Evolutionary conservation across 2,888 invertebrate genomes (phyloP), one percentile per base, ranked within the genome.

Genomic region (Physocephala rufipes): DNA sequence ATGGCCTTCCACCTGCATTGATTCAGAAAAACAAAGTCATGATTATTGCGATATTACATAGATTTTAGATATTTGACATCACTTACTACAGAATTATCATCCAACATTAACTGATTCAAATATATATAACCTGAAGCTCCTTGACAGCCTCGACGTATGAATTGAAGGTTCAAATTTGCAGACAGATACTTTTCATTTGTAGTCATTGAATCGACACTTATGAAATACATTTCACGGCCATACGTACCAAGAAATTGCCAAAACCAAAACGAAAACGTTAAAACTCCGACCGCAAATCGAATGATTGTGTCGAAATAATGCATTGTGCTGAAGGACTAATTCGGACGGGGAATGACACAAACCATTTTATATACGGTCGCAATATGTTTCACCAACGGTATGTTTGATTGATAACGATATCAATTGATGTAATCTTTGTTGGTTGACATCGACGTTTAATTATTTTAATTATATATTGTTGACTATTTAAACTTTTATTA

Each of bases 61-160:
- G 7, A 15, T n/a, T n/a, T 49, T 49, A 7, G 7, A 49, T 9
- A 2, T 5, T 1, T 36, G 36, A 2, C 24, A 24, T 24, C 21
- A 55, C 53, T 55, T 21, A 55, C 53, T 21, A 13, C 24, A 2
- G 19, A 5, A 21, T 55, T 12, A 9, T 55, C 53, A 55, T 55
- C 53, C 4, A 55, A 55, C 9, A 55, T 21, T 9, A 21, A 12
- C 19, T 55, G 19, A 55, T 55, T 19, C 9, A n/a, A 1, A 2
- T 55, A 55, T 0, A 55, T 9, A 55, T 55, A 55, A 12, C 53
- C 53, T 24, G 53, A 9, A 9, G 24, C 3, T 12, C 53, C 53
- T 12, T 55, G 21, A 55, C 21, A 55, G 53, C 53, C 53, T 21
- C 53, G 53, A 3, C 19, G n/a, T 55, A 55, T 55, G 21, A 55